Base-by-base conservation (phyloP, 2,888 invertebrate species). In the Ashinkailepas kermadecensis region DNA sequence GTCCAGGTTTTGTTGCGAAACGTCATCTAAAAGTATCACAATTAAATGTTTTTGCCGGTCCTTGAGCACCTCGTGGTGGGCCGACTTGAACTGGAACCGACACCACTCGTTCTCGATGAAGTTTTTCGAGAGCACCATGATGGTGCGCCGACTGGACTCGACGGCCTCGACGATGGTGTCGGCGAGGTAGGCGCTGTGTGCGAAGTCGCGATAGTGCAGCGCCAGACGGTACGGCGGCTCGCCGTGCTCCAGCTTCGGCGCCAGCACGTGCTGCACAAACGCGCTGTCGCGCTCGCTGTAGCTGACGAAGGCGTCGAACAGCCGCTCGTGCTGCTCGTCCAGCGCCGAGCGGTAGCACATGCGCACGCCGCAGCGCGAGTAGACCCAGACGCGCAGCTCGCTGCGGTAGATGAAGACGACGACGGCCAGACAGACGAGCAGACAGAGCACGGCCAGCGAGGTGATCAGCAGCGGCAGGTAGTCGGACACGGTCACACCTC, bases 51-150 rank as follows among this genome's bases (percentile, higher is more conserved):
- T 91, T 83, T 93, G 90, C 39, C 83, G 81, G 87, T 94, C 94
- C 85, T 93, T 90, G 82, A 95, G 89, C 85, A 94, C 93, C 88
- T 94, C 94, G 87, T 94, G 94, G 87, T 95, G 93, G 78, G 95
- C 95, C 80, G 94, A 93, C 88, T 94, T 94, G 87, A 96, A 94
- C 86, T 96, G 95, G 87, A 93, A 93, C 83, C 94, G 91, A 86
- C 93, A 93, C 96, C 96, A 96, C 88, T 96, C 95, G 82, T 94
- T 88, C 84, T 94, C 93, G 86, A 96, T 92, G 87, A 95, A 96
- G 88, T 95, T 94, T 87, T 94, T 93, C 83, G 95, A 95, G 81
- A 96, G 90, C 84, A 96, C 92, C 91, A 96, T 92, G 85, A 96
- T 93, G 83, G 95, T 95, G 84, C 95, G 90, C 83, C 93, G 91